Evolutionary conservation across 2,888 invertebrate genomes (phyloP).

Genomic region (Actias luna): DNA sequence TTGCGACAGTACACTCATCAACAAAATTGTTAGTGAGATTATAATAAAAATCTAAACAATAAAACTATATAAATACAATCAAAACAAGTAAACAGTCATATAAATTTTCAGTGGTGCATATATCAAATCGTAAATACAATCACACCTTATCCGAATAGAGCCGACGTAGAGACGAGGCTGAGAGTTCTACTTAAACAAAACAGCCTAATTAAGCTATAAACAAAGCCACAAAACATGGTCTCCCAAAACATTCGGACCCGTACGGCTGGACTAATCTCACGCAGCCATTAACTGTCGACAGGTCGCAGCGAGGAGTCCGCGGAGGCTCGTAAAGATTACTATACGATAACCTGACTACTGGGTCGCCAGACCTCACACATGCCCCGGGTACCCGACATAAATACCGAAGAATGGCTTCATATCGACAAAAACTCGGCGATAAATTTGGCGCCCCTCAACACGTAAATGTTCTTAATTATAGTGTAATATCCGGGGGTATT

Average conservation of each 20-base stretch:
- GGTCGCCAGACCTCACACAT: conserved; percentile 74
- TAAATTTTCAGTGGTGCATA: conserved; percentile 49
- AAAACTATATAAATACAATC: conserved; percentile 44
- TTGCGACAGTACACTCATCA: background rate
- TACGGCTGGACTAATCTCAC: conserved; percentile 65
- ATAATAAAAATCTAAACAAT: conserved; percentile 13
- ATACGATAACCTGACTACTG: conserved; percentile 77
- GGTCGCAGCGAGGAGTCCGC: conserved; percentile 72
- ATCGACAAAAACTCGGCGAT: conserved; percentile 79
- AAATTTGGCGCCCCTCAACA: conserved; percentile 79
- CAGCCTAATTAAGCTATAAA: conserved; percentile 82
- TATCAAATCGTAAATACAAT: conserved; percentile 77
- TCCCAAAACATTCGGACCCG: conserved; percentile 65
- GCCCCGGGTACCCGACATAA: conserved; percentile 66
- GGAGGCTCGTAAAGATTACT: conserved; percentile 78
- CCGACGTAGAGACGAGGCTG: conserved; percentile 63
- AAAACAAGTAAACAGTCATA: conserved; percentile 56
- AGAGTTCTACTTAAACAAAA: conserved; percentile 76
- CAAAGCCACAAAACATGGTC: conserved; percentile 75
- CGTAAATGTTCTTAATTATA: conserved; percentile 80
- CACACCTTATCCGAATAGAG: conserved; percentile 76
- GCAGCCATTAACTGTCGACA: conserved; percentile 77
- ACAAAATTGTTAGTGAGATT: conserved; percentile 2
- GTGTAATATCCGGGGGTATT: conserved; percentile 73
- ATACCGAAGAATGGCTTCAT: conserved; percentile 75